Percentiles rank a stretch among this genome's conserved stretches.
phyloP scores from a whole-genome alignment of 2,797 vertebrate species.

The Dicrostonyx torquatus region DNA sequence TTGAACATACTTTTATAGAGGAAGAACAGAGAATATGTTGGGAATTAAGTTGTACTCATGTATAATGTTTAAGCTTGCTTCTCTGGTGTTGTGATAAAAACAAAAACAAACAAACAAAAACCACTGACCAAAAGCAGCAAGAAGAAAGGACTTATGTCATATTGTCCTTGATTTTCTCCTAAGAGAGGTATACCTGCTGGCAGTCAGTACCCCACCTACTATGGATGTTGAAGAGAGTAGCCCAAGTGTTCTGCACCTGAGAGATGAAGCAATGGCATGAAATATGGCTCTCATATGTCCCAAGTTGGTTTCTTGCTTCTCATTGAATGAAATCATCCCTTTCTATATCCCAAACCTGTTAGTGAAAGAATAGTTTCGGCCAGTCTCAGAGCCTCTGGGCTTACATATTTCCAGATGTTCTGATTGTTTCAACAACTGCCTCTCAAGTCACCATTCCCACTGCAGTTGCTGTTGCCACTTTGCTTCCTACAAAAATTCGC shows the following conservation, averaged over 20 bases:
- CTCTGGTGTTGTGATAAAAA: not conserved
- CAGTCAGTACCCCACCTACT: not conserved
- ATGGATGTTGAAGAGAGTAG: not conserved
- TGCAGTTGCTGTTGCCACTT: not conserved
- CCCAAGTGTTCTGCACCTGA: not conserved
- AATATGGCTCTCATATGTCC: conserved; percentile 40
- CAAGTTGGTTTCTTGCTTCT: conserved; percentile 58
- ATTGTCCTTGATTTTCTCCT: not conserved
- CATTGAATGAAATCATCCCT: conserved; percentile 58
- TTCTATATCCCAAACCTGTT: conserved; percentile 40
- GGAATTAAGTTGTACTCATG: not conserved
- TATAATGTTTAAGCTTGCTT: not conserved
- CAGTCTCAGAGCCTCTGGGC: not conserved
- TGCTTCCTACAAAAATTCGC: not conserved
- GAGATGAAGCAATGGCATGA: not conserved
- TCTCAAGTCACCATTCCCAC: not conserved
- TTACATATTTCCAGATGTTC: conserved; percentile 65
- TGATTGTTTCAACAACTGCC: conserved; percentile 61
- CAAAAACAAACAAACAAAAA: too few relatives aligned
- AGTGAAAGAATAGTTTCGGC: conserved; percentile 26
- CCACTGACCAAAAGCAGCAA: not conserved
- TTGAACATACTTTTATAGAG: not conserved
- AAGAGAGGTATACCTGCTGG: not conserved
- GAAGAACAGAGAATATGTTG: not conserved
- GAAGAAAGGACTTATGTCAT: not conserved